These are phyloP conservation scores for Troides helena DNA, from an alignment of 2,888 invertebrate genomes.

Conservation along the genomic window DNA sequence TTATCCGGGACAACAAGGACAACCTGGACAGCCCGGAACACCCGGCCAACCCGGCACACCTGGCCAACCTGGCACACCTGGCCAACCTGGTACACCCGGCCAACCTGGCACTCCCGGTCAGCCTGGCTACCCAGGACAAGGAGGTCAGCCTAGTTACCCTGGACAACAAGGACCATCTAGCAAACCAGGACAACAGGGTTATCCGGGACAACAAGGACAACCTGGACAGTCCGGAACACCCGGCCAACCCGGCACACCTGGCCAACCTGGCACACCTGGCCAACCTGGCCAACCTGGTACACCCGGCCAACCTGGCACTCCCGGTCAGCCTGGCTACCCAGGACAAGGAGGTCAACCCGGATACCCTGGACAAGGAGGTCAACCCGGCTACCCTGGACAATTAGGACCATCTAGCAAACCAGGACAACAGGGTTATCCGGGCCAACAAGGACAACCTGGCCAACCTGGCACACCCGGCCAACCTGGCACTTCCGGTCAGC, in stretches of 20 bases:
- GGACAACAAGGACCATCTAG: conserved; percentile 39
- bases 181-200: conserved; percentile 31
- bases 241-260: conserved; percentile 12
- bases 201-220: too few relatives aligned
- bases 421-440: too few relatives aligned
- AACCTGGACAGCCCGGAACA: too few relatives aligned
- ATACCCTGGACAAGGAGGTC: conserved; percentile 35
- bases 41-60: too few relatives aligned
- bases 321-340: conserved; percentile 41
- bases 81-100: too few relatives aligned
- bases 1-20: too few relatives aligned
- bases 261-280: conserved; percentile 38
- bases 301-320: conserved; percentile 32
- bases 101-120: conserved; percentile 38
- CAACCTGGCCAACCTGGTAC: conserved; percentile 1
- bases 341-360: conserved; percentile 35
- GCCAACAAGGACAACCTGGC: too few relatives aligned
- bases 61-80: conserved; percentile 10
- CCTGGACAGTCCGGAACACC: too few relatives aligned
- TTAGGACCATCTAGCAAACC: conserved; percentile 14
- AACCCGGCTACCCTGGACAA: conserved; percentile 30
- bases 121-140: conserved; percentile 32
- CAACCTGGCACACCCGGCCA: conserved; percentile 29
- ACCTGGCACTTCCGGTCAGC: conserved; percentile 36
- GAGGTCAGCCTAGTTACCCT: not conserved